Evolutionary conservation across 2,113 vertebrate species (phyloP).

Genomic region (Pangasianodon hypophthalmus): DNA sequence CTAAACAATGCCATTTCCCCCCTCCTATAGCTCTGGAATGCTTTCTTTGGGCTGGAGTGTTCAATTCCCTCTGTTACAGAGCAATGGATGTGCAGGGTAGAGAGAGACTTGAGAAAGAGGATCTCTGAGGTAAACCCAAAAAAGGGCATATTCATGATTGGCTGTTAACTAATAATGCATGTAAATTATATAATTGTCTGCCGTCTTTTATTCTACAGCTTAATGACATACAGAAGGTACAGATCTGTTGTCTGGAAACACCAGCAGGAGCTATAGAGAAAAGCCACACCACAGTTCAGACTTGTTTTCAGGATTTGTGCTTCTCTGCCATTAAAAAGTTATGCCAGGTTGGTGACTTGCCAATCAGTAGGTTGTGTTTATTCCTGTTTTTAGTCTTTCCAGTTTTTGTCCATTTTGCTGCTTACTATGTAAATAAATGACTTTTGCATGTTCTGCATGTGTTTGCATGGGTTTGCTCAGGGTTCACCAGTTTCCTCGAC

Average conservation of each 20-base stretch:
- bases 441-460: background rate
- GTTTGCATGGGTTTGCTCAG: background rate
- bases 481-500: background rate
- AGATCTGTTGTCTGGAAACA: constrained; percentile 55
- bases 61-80: constrained; percentile 59
- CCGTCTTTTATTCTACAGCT: constrained; percentile 52
- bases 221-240: constrained; percentile 51
- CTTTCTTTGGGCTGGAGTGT: constrained; percentile 62
- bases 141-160: background rate
- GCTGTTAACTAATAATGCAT: background rate
- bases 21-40: constrained; percentile 70
- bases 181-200: background rate
- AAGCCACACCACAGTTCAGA: constrained; percentile 48
- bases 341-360: constrained; percentile 67
- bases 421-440: background rate
- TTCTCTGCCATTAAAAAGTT: constrained; percentile 54
- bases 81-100: constrained; percentile 56
- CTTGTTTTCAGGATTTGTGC: constrained; percentile 63
- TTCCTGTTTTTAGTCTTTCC: background rate
- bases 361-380: background rate
- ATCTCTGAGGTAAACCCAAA: constrained; percentile 60
- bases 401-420: background rate
- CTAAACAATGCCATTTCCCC: background rate
- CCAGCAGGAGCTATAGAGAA: background rate
- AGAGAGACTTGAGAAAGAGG: constrained; percentile 65